Conservation (phyloP, 2,113 vertebrate genomes). For the Procavia capensis region DNA sequence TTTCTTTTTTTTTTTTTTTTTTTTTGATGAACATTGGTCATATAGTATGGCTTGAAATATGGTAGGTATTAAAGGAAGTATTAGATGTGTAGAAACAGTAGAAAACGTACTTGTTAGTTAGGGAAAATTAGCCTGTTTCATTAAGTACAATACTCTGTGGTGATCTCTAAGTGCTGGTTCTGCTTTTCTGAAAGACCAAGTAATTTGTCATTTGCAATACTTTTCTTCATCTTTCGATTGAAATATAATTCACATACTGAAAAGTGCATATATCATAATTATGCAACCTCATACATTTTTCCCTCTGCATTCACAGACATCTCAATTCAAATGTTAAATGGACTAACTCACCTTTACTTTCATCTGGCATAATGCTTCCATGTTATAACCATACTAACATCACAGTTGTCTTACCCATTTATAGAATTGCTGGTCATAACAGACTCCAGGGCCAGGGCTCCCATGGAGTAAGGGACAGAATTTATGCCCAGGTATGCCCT, state of each 20-base stretch:
- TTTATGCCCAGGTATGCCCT: neutral
- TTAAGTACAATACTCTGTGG: neutral
- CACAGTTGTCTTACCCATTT: neutral
- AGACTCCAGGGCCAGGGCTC: fast-evolving
- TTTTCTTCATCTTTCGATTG: neutral
- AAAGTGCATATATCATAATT: neutral
- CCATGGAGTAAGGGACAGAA: neutral
- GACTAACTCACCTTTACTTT: neutral
- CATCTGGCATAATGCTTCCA: neutral
- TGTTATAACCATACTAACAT: neutral
- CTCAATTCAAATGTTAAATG: neutral
- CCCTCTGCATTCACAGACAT: neutral
- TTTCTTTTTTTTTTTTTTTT: too few relatives aligned
- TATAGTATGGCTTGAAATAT: neutral
- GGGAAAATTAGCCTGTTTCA: neutral
- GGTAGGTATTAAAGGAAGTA: neutral
- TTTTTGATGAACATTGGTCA: neutral
- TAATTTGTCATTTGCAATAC: neutral
- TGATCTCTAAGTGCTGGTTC: neutral
- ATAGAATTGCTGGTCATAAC: neutral
- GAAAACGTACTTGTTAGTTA: neutral
- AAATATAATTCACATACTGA: conserved; percentile 19
- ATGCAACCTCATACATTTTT: neutral
- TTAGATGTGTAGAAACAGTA: neutral
- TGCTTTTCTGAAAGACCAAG: neutral